A percentile compares a stretch with the other conserved stretches of the same genome.
phyloP scores from a whole-genome alignment of 1,140 invertebrate genomes.

The Plutomurus gul region DNA sequence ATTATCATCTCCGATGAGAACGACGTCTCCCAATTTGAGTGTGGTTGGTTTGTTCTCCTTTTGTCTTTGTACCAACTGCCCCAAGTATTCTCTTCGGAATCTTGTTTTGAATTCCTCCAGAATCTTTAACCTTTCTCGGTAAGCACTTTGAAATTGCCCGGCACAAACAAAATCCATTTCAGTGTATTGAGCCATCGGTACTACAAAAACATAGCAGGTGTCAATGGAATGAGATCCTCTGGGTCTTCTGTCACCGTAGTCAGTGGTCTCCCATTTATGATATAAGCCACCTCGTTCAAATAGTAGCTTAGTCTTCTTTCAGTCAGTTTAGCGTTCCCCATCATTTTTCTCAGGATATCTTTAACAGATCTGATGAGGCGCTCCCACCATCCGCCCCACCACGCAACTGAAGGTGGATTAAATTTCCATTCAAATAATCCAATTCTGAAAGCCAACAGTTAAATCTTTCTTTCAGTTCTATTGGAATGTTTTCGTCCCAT shows the following conservation, averaged over 20 bases:
- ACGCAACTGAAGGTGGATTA: background rate
- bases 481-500: background rate
- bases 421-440: background rate
- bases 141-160: too few species aligned
- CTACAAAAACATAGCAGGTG: too few species aligned
- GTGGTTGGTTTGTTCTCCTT: background rate
- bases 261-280: too few species aligned
- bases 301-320: too few species aligned
- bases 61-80: background rate
- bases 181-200: too few species aligned
- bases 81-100: conserved; percentile 23
- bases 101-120: background rate
- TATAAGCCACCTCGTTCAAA: too few species aligned
- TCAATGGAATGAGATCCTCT: too few species aligned
- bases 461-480: background rate
- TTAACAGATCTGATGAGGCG: background rate
- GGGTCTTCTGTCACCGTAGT: too few species aligned
- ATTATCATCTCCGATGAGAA: background rate
- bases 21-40: background rate
- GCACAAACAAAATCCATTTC: too few species aligned
- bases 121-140: too few species aligned
- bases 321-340: background rate
- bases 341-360: background rate
- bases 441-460: background rate
- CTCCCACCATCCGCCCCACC: background rate